Conservation (phyloP, 1,140 invertebrate species). For the Cotesia chilonis region DNA sequence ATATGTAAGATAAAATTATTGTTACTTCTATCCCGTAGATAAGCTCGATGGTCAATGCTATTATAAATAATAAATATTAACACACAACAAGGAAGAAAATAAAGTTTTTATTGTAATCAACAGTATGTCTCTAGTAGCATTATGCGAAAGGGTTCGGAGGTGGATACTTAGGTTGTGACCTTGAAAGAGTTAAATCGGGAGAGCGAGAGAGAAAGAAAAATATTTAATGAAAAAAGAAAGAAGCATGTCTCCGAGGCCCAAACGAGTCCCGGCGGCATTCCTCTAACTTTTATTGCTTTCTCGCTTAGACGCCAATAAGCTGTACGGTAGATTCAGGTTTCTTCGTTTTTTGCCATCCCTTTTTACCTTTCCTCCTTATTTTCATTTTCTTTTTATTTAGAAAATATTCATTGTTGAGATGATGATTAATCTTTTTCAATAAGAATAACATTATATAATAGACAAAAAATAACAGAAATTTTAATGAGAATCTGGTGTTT, state of each 20-base stretch:
- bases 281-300: conserved; percentile 50
- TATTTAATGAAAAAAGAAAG: conserved; percentile 33
- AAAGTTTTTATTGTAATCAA: conserved; percentile 2
- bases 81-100: background rate
- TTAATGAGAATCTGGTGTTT: too few species aligned
- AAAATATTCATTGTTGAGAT: background rate
- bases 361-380: conserved; percentile 3
- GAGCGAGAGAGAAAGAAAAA: conserved; percentile 13
- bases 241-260: conserved; percentile 39
- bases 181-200: conserved; percentile 35
- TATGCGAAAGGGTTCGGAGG: conserved; percentile 39
- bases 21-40: background rate
- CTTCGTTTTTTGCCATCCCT: conserved; percentile 31
- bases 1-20: background rate
- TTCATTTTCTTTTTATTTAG: conserved; percentile 11
- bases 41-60: background rate
- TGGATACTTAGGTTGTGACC: conserved; percentile 36
- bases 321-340: conserved; percentile 41
- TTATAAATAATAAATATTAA: background rate
- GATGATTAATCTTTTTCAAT: conserved; percentile 9
- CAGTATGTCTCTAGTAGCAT: conserved; percentile 14
- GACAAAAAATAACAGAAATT: background rate
- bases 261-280: conserved; percentile 52
- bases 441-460: background rate
- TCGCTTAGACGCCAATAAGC: conserved; percentile 42